Percentiles rank a stretch among this genome's conserved stretches.
phyloP scores from a whole-genome alignment of 2,797 vertebrate genomes.

The Paguma larvata region DNA sequence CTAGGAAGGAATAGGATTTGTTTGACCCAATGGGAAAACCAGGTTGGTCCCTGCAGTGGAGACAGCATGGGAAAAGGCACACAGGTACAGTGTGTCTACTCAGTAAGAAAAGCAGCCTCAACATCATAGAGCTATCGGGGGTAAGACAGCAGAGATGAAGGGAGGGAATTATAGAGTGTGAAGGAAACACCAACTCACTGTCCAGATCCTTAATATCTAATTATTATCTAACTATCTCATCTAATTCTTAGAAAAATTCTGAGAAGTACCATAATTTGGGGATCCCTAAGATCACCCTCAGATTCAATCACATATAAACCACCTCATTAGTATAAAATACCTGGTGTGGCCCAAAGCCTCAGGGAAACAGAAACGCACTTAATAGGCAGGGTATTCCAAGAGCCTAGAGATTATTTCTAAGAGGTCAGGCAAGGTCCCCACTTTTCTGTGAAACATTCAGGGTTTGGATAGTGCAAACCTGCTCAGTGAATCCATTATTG shows the following conservation, averaged over 20 bases:
- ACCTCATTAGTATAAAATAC: background rate
- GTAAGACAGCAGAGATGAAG: background rate
- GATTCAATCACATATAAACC: background rate
- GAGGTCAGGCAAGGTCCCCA: background rate
- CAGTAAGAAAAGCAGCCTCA: background rate
- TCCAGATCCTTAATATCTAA: background rate
- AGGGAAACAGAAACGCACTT: background rate
- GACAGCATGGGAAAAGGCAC: background rate
- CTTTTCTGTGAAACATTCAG: background rate
- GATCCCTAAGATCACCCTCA: background rate
- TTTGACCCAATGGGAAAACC: background rate
- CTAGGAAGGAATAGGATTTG: background rate
- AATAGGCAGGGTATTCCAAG: background rate
- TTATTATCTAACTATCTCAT: background rate
- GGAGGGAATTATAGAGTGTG: background rate
- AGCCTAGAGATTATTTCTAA: background rate
- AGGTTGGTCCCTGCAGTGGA: background rate
- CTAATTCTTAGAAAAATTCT: conserved; percentile 14
- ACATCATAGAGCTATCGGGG: background rate
- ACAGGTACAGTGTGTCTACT: background rate
- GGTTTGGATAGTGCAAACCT: background rate
- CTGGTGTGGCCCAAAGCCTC: background rate
- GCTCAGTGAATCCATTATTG: background rate
- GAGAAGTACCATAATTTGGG: background rate
- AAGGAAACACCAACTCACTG: background rate